Percentiles rank a stretch among this genome's conserved stretches.
phyloP scores from a whole-genome alignment of 1,140 invertebrate species.

The Micrasema longulum region DNA sequence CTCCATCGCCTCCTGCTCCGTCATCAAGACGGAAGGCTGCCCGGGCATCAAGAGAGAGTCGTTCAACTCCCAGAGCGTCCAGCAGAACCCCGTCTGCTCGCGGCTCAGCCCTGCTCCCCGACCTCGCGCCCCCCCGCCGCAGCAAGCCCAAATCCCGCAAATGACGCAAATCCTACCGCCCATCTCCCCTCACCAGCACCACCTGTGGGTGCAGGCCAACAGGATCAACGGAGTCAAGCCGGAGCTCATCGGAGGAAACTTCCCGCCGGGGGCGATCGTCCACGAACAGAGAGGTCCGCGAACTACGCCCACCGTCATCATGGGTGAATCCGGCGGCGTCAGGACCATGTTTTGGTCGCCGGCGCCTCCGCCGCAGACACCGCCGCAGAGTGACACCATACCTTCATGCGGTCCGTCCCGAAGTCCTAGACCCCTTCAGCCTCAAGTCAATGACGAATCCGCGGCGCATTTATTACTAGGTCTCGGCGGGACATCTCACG shows the following conservation, averaged over 20 bases:
- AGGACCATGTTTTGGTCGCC: constrained; percentile 92
- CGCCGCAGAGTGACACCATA: constrained; percentile 57
- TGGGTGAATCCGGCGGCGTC: constrained; percentile 91
- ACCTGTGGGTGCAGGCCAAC: constrained; percentile 73
- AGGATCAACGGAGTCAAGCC: constrained; percentile 82
- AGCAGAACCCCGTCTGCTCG: constrained; percentile 55
- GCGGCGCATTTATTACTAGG: constrained; percentile 86
- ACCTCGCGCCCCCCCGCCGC: constrained; percentile 59
- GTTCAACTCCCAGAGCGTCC: constrained; percentile 14
- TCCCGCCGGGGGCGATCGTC: constrained; percentile 66
- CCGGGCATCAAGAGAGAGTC: constrained; percentile 55
- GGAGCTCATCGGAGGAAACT: constrained; percentile 80
- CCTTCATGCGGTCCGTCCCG: constrained; percentile 64
- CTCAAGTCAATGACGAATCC: constrained; percentile 75
- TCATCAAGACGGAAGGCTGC: constrained; percentile 63
- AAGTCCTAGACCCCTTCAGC: constrained; percentile 67
- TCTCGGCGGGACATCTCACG: constrained; percentile 73
- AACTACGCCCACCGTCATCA: constrained; percentile 87
- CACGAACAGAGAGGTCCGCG: constrained; percentile 68
- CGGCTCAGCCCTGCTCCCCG: constrained; percentile 55
- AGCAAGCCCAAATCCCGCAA: constrained; percentile 58
- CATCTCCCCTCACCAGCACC: constrained; percentile 62
- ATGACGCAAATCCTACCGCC: constrained; percentile 54
- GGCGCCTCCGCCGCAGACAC: constrained; percentile 68
- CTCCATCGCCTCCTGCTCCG: constrained; percentile 66